phyloP scores from a whole-genome alignment of 2,888 invertebrate species.

The Hyalella azteca region DNA sequence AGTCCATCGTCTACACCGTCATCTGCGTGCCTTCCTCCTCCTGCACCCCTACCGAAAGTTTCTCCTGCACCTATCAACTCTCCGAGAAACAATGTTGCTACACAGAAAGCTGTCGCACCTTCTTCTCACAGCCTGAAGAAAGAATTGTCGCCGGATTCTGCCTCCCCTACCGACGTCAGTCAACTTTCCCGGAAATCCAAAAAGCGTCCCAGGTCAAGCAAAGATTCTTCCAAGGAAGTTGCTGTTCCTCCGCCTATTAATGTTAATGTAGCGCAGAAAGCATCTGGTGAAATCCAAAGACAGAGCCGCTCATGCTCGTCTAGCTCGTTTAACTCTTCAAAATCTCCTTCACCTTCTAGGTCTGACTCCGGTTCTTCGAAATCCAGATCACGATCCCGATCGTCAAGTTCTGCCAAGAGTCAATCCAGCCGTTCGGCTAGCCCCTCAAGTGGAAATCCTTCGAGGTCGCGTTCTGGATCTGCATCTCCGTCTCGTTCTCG shows the following conservation, averaged over 20 bases:
- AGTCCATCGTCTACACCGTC: not conserved
- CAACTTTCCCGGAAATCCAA: not conserved
- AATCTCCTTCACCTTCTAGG: not conserved
- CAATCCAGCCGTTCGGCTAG: slow-evolving; percentile 5
- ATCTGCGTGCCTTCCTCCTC: not conserved
- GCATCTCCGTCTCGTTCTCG: slow-evolving; percentile 17
- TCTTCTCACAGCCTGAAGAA: not conserved
- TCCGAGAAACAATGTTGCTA: not conserved
- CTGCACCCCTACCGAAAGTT: not conserved
- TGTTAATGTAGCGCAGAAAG: not conserved
- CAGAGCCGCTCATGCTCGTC: not conserved
- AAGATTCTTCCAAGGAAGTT: not conserved
- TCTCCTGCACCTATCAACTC: not conserved
- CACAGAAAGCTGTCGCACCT: not conserved
- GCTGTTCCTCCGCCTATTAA: not conserved
- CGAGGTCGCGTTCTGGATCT: slow-evolving; percentile 18
- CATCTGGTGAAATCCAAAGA: not conserved
- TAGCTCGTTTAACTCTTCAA: slow-evolving; percentile 21
- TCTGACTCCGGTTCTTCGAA: not conserved
- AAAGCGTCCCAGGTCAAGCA: not conserved
- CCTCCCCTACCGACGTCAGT: not conserved
- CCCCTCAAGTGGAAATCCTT: slow-evolving; percentile 14
- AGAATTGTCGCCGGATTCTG: not conserved
- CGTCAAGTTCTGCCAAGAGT: slow-evolving; percentile 2
- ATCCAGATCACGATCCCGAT: slow-evolving; percentile 13